Evolutionary conservation across 1,140 invertebrate species (phyloP), one percentile per base, ranked within the genome.

Genomic region (Pogonognathellus flavescens): DNA sequence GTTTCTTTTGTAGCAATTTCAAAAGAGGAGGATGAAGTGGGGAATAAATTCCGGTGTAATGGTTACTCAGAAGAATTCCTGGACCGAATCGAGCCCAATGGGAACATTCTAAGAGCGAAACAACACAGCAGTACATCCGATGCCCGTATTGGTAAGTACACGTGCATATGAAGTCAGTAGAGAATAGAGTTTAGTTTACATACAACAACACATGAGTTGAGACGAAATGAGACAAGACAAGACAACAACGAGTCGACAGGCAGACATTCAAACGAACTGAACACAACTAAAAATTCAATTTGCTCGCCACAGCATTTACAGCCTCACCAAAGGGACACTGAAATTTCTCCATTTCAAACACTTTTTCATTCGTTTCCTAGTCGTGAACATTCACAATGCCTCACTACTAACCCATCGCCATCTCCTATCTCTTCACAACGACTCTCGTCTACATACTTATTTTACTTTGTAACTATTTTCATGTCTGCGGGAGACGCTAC

Each of bases 61-160:
- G 95, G 95, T 84, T 97, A 96, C 93, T 96, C 95, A 81, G 95
- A 96, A 89, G 95, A 97, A 92, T 97, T 95, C 92, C 93, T 97
- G 91, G 96, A 97, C 91, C 93, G 95, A 89, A 93, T 97, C 88
- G 96, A 97, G 92, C 95, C 95, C 89, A 96, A 96, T 92, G 95
- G 95, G 89, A 96, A 96, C 91, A 95, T 95, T 91, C 93, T 93
- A 2, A 14, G 86, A 70, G 86, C 87, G 31, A 89, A 89, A 70
- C 88, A 89, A 66, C 88, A 89, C 72, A 87, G 86, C 72, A 87
- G 86, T 31, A 89, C 88, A 14, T 89, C 88, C 20, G 88, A 89
- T 82, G 88, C 87, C 55, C 82, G 82, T 59, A 87, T 88, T 84
- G 88, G 88, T 89, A 89, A 88, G 88, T 60, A 16, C 11, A 66